phyloP scores from a whole-genome alignment of 2,888 invertebrate genomes.

The Podotricha telesiphe region DNA sequence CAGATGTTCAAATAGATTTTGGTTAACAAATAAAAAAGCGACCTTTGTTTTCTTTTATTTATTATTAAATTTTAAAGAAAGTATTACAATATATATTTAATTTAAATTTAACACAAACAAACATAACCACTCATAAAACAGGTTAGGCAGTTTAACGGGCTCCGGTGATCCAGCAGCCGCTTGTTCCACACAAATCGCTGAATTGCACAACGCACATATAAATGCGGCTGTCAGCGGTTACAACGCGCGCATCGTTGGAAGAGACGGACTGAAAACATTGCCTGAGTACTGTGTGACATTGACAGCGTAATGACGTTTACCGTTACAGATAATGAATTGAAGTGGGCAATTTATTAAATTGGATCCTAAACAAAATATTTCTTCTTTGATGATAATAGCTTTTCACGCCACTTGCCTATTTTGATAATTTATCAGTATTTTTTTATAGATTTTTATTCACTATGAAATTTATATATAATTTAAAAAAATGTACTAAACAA shows the following conservation, averaged over 20 bases:
- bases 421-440: background rate
- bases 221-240: slow-evolving; percentile 61
- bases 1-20: too few species aligned
- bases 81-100: too few species aligned
- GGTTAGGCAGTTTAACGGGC: slow-evolving; percentile 78
- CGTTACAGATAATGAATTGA: background rate
- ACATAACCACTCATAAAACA: slow-evolving; percentile 51
- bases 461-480: background rate
- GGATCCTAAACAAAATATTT: background rate
- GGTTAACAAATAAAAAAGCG: too few species aligned
- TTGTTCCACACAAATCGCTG: slow-evolving; percentile 84
- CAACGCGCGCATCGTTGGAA: slow-evolving; percentile 49
- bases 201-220: slow-evolving; percentile 85
- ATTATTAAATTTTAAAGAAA: background rate
- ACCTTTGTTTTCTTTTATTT: too few species aligned
- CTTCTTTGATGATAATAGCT: background rate
- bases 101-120: too few species aligned
- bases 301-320: slow-evolving; percentile 24
- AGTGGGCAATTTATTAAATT: background rate
- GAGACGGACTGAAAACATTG: slow-evolving; percentile 46
- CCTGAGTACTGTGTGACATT: slow-evolving; percentile 47
- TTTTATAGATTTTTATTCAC: background rate
- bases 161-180: slow-evolving; percentile 87
- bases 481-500: too few species aligned
- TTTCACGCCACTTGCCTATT: slow-evolving; percentile 15